These are phyloP conservation scores for Aplochiton taeniatus DNA, from an alignment of 2,797 vertebrate genomes.

Conservation along the genomic window DNA sequence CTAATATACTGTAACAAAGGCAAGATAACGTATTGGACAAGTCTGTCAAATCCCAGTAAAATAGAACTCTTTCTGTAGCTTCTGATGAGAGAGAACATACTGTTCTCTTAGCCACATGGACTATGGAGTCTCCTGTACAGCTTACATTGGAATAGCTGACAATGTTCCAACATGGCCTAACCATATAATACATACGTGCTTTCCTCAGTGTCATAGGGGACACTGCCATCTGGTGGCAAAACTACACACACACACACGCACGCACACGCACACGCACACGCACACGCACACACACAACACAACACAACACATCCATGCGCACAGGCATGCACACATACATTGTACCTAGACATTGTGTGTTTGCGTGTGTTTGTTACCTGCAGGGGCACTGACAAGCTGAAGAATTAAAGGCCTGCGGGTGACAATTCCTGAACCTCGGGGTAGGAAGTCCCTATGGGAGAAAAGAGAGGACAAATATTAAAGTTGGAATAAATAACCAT, in stretches of 20 bases:
- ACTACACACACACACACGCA: background rate
- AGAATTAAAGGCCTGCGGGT: constrained; percentile 78
- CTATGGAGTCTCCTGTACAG: no score
- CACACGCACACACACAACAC: no score
- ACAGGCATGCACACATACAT: background rate
- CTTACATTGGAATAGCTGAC: background rate
- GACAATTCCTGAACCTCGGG: constrained; percentile 76
- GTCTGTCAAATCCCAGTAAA: no score
- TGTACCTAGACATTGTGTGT: background rate
- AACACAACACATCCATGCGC: no score
- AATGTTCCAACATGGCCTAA: background rate
- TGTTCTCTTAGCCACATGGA: no score
- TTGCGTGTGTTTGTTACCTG: constrained; percentile 48
- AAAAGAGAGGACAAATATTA: constrained; percentile 16
- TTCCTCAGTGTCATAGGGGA: constrained; percentile 4
- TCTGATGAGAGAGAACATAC: no score
- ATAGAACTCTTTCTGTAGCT: no score
- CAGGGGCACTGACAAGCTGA: constrained; percentile 65
- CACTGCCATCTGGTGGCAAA: constrained; percentile 44
- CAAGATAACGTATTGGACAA: no score
- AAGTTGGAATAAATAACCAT: background rate
- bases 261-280: background rate
- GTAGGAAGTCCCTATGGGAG: constrained; percentile 75
- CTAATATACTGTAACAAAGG: no score
- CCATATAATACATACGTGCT: no score